Base-by-base conservation (phyloP, 2,113 vertebrate genomes). In the Thalassoma bifasciatum region DNA sequence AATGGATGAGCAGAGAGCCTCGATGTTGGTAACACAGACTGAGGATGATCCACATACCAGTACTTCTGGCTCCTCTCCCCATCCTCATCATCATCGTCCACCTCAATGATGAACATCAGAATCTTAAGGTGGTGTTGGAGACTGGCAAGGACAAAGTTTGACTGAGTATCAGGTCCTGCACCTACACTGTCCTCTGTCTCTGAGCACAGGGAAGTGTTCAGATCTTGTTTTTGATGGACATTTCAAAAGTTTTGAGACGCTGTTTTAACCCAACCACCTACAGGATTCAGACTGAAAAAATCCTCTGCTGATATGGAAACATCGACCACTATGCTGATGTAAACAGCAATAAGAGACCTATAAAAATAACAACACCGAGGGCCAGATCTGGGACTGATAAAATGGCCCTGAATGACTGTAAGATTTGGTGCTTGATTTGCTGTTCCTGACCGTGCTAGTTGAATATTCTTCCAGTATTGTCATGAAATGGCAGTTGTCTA, bases 1-100 rank as follows among this genome's bases (percentile, higher is more conserved):
- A 74, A 85, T 86, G 79, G 73, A 87, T 1, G 84, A 85, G 44
- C 87, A 89, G 67, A 66, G 84, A 62, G 82, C 82, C 8, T 75
- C 69, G 0, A 51, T 74, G 40, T n/a, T 72, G 66, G 24, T 44
- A 21, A 66, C 37, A 13, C n/a, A 52, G 36, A 7, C 10, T 0
- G 47, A 81, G 56, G 72, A 76, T 0, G 44, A 57, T 3, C 1
- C 10, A 30, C 16, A 44, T 23, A n/a, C 46, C 17, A 46, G 44
- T 8, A 16, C 40, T 2, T 14, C 60, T 13, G 49, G 14, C 46
- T 42, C 68, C 16, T 5, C 58, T 49, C 49, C 16, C 53, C 66
- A 23, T 13, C 77, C 61, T 24, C 26, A 40, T 8, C 61, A 40
- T 14, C 73, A 37, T 13, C 42, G 16, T 5, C 12, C 14, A 3